Evolutionary conservation across 2,113 vertebrate genomes (phyloP).

Genomic region (Epinephelus cyanopodus): DNA sequence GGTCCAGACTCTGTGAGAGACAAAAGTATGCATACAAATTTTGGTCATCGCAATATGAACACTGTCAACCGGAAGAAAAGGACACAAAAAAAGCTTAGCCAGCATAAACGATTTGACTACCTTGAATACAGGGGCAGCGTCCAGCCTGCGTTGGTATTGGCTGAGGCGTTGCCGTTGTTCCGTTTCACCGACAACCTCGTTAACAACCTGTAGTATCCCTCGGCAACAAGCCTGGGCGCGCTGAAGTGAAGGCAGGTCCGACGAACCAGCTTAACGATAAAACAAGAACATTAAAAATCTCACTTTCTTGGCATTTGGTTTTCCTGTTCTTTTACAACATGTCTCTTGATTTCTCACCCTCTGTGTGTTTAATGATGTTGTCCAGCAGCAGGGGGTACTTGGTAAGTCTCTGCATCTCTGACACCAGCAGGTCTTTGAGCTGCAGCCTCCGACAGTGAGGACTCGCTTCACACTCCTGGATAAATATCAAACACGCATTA

Average conservation of each 20-base stretch:
- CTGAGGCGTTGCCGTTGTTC: conserved; percentile 90
- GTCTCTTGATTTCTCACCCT: conserved; percentile 76
- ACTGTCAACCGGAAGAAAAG: too few species aligned
- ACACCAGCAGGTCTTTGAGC: conserved; percentile 94
- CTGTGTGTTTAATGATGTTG: conserved; percentile 91
- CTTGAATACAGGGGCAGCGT: conserved; percentile 91
- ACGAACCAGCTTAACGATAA: conserved; percentile 80
- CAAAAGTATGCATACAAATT: not conserved
- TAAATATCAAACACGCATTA: not conserved
- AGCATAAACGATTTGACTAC: conserved; percentile 64
- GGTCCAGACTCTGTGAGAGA: conserved; percentile 88
- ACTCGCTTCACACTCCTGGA: conserved; percentile 87
- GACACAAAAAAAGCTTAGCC: too few species aligned
- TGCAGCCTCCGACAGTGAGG: conserved; percentile 94
- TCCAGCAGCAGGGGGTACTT: conserved; percentile 96
- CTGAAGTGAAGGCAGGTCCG: conserved; percentile 88
- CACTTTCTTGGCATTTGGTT: not conserved
- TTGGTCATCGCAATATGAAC: not conserved
- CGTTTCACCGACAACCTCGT: conserved; percentile 89
- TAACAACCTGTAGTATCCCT: conserved; percentile 90
- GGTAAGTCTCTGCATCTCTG: conserved; percentile 95
- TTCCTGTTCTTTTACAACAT: accelerated
- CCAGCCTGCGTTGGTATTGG: conserved; percentile 92
- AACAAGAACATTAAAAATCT: not conserved
- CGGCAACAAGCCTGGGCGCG: conserved; percentile 89